Evolutionary conservation across 2,888 invertebrate species (phyloP), one percentile per base, ranked within the genome.

Genomic region (Yponomeuta malinellus): DNA sequence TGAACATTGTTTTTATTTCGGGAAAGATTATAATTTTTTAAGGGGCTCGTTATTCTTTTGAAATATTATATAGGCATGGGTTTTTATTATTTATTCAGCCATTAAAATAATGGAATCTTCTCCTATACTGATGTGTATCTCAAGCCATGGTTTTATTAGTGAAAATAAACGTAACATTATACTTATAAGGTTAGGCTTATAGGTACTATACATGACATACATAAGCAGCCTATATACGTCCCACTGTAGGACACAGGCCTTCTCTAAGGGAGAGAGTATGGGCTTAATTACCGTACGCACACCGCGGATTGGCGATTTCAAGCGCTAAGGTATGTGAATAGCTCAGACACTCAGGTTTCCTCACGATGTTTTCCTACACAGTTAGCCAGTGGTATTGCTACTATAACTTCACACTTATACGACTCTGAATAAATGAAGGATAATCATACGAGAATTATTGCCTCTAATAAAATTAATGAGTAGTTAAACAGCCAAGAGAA

Each of bases 1-100:
- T 69, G 70, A 70, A 63, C 29, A 64, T 23, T 31, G 31, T 70
- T 70, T 64, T 70, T 70, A 52, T 43, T 68, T 59, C 52, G 65
- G 1, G 67, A 29, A 69, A 69, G 31, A 69, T 69, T 69, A 59
- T 69, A 68, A 43, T 68, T 68, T 68, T 68, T 68, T 43, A 43
- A 68, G n/a, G 48, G 10, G 68, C 37, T 23, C 15, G 43, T 68
- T 2, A 23, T 68, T 68, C 52, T 59, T 59, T 59, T 59, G 52
- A 59, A 59, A 15, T 59, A 59, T 59, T 67, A 23, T 23, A 23
- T 23, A 48, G 15, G 37, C 12, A 10, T 10, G 15, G 5, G 3
- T 33, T 43, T 68, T 15, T 43, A 68, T 68, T 43, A 23, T 68
- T 43, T 23, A 43, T 43, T 43, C 43, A 43, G 12, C 52, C 52